Conservation (phyloP, 1,140 invertebrate genomes). For the Colletes latitarsis region DNA sequence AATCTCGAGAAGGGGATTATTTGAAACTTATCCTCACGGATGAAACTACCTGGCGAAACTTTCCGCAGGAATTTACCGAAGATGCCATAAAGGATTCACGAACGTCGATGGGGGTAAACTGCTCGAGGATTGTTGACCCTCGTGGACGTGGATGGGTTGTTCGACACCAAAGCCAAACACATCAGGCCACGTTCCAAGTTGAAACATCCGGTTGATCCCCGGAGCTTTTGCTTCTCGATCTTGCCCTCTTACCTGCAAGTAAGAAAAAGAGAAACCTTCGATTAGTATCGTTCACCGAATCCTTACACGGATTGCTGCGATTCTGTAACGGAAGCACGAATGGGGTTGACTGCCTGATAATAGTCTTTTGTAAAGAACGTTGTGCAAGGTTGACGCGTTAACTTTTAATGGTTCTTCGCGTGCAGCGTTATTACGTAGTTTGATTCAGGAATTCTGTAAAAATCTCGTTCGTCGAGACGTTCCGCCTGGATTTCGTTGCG, state of each 20-base stretch:
- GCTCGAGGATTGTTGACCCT: conserved; percentile 46
- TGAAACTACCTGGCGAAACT: conserved; percentile 27
- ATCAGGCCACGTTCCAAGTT: neutral
- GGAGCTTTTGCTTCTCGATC: neutral
- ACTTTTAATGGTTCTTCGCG: too few relatives aligned
- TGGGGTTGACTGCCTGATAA: too few relatives aligned
- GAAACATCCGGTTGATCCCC: neutral
- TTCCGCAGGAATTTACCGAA: conserved; percentile 46
- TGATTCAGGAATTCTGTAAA: too few relatives aligned
- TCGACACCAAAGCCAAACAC: conserved; percentile 27
- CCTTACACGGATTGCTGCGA: too few relatives aligned
- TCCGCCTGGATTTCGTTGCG: too few relatives aligned
- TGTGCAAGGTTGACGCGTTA: too few relatives aligned
- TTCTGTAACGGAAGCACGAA: too few relatives aligned
- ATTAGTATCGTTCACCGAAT: too few relatives aligned
- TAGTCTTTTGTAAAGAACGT: too few relatives aligned
- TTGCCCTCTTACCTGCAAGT: conserved; percentile 33
- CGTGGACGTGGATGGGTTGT: conserved; percentile 26
- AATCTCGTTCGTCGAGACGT: too few relatives aligned
- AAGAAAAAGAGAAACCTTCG: neutral
- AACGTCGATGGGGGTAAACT: conserved; percentile 6
- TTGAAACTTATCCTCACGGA: conserved; percentile 36
- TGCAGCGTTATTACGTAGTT: too few relatives aligned
- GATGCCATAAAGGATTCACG: conserved; percentile 55
- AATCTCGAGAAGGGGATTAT: conserved; percentile 57